Conservation (phyloP, 1,140 invertebrate species). For the Drosophila sp. region DNA sequence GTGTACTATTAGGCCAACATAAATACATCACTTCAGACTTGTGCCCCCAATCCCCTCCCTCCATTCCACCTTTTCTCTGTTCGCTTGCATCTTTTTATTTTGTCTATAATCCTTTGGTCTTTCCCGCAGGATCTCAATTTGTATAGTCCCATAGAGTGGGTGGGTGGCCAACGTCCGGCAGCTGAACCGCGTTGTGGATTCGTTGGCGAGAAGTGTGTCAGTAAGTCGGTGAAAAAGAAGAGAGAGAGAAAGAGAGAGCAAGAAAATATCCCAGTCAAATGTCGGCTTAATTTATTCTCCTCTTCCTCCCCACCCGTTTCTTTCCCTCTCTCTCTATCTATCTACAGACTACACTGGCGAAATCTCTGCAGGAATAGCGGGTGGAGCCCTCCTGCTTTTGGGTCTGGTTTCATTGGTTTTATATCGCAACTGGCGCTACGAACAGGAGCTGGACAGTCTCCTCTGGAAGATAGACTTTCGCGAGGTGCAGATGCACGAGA, state of each 20-base stretch:
- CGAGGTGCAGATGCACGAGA: conserved; percentile 90
- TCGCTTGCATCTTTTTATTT: conserved; percentile 19
- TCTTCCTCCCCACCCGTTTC: not conserved
- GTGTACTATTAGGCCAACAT: conserved; percentile 1
- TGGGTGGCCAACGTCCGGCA: conserved; percentile 89
- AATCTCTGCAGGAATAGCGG: conserved; percentile 91
- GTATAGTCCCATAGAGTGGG: conserved; percentile 90
- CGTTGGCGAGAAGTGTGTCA: conserved; percentile 93
- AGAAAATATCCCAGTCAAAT: not conserved
- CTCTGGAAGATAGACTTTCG: conserved; percentile 98
- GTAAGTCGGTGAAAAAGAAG: conserved; percentile 85
- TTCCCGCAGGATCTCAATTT: conserved; percentile 87
- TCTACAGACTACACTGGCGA: conserved; percentile 90
- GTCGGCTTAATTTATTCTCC: conserved; percentile 1
- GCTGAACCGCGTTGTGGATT: conserved; percentile 97
- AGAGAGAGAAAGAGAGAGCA: conserved; percentile 7
- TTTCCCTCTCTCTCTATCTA: too few relatives aligned
- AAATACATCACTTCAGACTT: not conserved
- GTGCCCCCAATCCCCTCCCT: not conserved
- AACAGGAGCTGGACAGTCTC: conserved; percentile 96
- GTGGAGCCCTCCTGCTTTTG: conserved; percentile 88
- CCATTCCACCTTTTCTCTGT: not conserved
- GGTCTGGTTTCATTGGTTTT: conserved; percentile 88
- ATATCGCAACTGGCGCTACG: conserved; percentile 96
- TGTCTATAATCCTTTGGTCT: not conserved